Evolutionary conservation across 2,113 vertebrate species (phyloP).

Genomic region (Buteo buteo): DNA sequence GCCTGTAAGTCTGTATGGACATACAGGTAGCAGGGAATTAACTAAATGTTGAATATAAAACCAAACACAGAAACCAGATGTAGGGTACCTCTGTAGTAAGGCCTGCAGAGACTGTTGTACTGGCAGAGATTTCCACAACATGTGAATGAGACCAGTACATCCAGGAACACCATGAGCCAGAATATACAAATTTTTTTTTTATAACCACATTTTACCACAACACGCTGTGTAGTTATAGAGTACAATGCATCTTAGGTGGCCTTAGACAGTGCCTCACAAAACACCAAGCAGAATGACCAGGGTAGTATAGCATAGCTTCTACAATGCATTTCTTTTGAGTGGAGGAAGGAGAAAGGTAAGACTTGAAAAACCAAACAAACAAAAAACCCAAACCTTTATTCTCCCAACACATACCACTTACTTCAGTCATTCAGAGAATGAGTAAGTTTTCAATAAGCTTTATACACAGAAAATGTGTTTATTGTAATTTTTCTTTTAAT

Average conservation of each 20-base stretch:
- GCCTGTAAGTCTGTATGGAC: not conserved
- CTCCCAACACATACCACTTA: not conserved
- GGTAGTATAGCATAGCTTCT: not conserved
- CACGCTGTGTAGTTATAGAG: not conserved
- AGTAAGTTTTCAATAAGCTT: not conserved
- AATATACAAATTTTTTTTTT: not conserved
- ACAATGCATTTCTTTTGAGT: not conserved
- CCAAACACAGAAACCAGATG: not conserved
- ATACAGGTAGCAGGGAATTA: not conserved
- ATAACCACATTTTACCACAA: not conserved
- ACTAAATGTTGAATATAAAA: not conserved
- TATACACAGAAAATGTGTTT: not conserved
- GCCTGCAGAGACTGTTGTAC: not conserved
- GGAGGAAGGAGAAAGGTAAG: not conserved
- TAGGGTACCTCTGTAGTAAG: not conserved
- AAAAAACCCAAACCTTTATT: not conserved
- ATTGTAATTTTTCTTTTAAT: not conserved
- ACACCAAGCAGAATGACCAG: not conserved
- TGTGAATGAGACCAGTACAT: not conserved
- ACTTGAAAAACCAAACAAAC: not conserved
- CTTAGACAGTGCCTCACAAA: not conserved
- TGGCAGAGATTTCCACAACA: not conserved
- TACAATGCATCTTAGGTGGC: not conserved
- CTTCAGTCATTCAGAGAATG: constrained; percentile 8
- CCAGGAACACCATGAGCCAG: not conserved